phyloP scores from a whole-genome alignment of 2,888 invertebrate genomes.

The Stomorhina lunata region DNA sequence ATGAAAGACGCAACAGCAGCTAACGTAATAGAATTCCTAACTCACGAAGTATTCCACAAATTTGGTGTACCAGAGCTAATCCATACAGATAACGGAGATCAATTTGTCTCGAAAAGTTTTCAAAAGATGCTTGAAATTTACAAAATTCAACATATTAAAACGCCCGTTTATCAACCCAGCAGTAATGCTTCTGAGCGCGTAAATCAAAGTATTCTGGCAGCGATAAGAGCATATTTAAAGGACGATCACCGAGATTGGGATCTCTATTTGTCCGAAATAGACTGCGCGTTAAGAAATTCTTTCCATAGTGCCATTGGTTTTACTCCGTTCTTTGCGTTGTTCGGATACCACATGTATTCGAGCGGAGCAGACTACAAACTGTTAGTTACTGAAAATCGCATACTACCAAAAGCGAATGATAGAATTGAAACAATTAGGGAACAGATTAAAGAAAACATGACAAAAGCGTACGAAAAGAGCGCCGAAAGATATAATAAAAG shows the following conservation, averaged over 20 bases:
- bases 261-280: background rate
- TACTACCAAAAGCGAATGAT: too few relatives aligned
- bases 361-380: slow-evolving; percentile 11
- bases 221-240: background rate
- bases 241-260: slow-evolving; percentile 35
- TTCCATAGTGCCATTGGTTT: background rate
- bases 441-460: too few relatives aligned
- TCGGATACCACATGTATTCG: background rate
- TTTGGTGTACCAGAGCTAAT: background rate
- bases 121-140: too few relatives aligned
- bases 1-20: background rate
- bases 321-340: too few relatives aligned
- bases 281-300: slow-evolving; percentile 35
- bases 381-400: too few relatives aligned
- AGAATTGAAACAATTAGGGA: too few relatives aligned
- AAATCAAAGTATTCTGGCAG: too few relatives aligned
- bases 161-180: background rate
- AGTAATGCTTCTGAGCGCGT: too few relatives aligned
- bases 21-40: background rate
- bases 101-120: background rate
- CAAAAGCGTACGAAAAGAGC: too few relatives aligned
- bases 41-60: background rate
- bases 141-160: background rate
- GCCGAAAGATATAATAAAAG: too few relatives aligned
- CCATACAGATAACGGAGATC: too few relatives aligned